phyloP scores from a whole-genome alignment of 2,113 vertebrate genomes.

The Lamprotornis superbus region DNA sequence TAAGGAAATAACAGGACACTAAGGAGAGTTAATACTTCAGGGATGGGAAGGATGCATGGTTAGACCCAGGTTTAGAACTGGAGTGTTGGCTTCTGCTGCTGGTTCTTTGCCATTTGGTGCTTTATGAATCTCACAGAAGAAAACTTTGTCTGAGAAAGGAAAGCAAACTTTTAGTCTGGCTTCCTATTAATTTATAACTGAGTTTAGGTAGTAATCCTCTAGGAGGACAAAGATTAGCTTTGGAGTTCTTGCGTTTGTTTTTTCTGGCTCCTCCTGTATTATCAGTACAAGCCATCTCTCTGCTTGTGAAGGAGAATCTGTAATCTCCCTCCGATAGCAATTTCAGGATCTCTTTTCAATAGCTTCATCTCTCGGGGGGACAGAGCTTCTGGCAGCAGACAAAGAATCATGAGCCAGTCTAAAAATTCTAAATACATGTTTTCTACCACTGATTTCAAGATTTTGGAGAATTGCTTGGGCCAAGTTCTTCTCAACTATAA shows the following conservation, averaged over 20 bases:
- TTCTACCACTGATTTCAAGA: background rate
- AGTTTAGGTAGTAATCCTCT: background rate
- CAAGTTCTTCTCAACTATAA: background rate
- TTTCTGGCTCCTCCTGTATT: background rate
- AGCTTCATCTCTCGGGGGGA: background rate
- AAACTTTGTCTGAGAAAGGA: background rate
- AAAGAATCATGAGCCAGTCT: background rate
- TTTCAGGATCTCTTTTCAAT: background rate
- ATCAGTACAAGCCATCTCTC: background rate
- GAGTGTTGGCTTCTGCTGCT: background rate
- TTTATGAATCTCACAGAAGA: background rate
- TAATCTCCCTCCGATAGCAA: background rate
- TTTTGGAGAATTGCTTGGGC: background rate
- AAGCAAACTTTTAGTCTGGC: background rate
- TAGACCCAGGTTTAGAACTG: background rate
- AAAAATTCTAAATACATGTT: background rate
- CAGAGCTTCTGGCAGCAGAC: background rate
- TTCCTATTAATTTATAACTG: background rate
- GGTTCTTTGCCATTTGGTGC: background rate
- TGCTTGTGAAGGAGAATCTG: background rate
- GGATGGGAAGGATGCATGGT: background rate
- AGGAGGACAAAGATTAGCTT: background rate
- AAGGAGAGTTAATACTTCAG: background rate
- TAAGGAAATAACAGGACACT: background rate
- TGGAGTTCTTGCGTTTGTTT: background rate